A percentile compares a stretch with the other conserved stretches of the same genome.
These are phyloP conservation scores for Ochropleura leucogaster DNA, from an alignment of 2,888 invertebrate species.

Conservation along the genomic window DNA sequence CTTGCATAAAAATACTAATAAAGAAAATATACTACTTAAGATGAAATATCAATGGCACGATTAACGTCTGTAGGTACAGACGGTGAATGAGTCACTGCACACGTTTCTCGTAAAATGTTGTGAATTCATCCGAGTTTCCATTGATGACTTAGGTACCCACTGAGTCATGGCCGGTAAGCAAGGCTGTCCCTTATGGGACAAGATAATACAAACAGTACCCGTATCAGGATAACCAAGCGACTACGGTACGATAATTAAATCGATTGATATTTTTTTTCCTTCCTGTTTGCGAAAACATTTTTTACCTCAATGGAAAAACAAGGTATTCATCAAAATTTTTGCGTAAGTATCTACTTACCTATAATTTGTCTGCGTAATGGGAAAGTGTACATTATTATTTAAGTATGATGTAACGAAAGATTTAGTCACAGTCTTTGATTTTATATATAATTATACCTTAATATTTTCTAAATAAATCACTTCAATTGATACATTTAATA, in stretches of 20 bases:
- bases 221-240: conserved; percentile 21
- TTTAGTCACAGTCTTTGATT: not conserved
- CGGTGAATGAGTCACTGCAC: conserved; percentile 66
- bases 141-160: conserved; percentile 47
- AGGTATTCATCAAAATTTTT: not conserved
- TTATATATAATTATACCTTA: not conserved
- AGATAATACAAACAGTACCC: conserved; percentile 21
- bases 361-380: not conserved
- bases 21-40: conserved; percentile 27
- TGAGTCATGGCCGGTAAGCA: conserved; percentile 63
- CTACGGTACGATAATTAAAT: not conserved
- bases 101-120: conserved; percentile 71
- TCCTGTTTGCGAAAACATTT: conserved; percentile 4
- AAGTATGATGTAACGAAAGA: not conserved
- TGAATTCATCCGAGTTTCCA: conserved; percentile 69
- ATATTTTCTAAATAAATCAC: conserved; percentile 12
- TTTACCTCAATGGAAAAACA: not conserved
- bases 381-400: not conserved
- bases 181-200: conserved; percentile 51
- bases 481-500: conserved; percentile 9
- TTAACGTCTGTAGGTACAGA: conserved; percentile 62
- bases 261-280: conserved; percentile 30
- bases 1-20: conserved; percentile 16
- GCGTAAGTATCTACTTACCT: not conserved
- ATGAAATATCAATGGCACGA: conserved; percentile 59